Evolutionary conservation across 2,888 invertebrate genomes (phyloP).

Genomic region (Dicycla oo): DNA sequence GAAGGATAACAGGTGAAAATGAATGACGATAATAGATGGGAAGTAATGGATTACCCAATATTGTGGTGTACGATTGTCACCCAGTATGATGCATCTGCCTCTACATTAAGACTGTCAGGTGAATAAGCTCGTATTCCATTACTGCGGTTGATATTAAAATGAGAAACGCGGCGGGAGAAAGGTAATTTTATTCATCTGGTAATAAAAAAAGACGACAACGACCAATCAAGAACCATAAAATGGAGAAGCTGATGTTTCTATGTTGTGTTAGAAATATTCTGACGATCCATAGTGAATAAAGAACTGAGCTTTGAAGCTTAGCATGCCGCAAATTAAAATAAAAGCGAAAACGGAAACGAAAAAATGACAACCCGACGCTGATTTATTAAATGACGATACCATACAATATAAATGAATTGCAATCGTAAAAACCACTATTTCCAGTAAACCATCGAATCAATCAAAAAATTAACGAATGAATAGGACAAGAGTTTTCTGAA

Average conservation of each 20-base stretch:
- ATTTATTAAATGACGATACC: too few species aligned
- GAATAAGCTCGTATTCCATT: not conserved
- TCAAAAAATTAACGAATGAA: too few species aligned
- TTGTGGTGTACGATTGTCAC: not conserved
- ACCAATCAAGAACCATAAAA: not conserved
- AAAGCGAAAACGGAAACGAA: not conserved
- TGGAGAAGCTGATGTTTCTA: not conserved
- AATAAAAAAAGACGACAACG: not conserved
- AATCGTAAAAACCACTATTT: accelerated
- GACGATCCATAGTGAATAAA: not conserved
- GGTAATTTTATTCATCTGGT: not conserved
- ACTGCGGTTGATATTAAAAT: not conserved
- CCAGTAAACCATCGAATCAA: too few species aligned
- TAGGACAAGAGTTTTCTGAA: too few species aligned
- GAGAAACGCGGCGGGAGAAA: not conserved
- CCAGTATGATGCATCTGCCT: not conserved
- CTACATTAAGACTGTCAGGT: not conserved
- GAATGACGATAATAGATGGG: not conserved
- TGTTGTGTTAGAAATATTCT: not conserved
- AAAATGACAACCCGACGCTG: not conserved
- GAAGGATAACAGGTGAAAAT: not conserved
- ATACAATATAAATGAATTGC: too few species aligned
- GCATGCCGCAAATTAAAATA: not conserved
- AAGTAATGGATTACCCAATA: not conserved
- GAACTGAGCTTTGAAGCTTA: not conserved